Conservation (phyloP, 2,113 vertebrate genomes). For the Malurus melanocephalus region DNA sequence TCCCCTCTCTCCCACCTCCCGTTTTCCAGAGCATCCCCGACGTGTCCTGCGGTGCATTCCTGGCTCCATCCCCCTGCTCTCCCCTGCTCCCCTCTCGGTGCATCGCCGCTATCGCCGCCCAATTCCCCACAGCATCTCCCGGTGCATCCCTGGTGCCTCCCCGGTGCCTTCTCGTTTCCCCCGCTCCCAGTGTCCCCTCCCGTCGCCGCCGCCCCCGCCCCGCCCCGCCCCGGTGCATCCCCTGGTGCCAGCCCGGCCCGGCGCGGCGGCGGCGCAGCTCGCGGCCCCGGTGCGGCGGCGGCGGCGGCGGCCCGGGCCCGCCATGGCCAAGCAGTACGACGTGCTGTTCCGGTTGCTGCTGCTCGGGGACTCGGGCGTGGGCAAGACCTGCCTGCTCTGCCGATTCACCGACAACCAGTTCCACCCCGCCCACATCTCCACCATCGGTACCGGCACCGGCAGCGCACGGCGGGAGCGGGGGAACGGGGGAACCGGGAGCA, state of each 20-base stretch:
- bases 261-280: neutral
- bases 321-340: conserved; percentile 92
- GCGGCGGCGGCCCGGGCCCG: conserved; percentile 13
- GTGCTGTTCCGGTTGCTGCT: conserved; percentile 86
- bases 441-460: conserved; percentile 81
- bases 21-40: neutral
- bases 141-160: neutral
- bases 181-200: neutral
- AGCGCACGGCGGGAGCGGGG: neutral
- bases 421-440: conserved; percentile 90
- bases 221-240: neutral
- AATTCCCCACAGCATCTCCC: neutral
- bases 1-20: neutral
- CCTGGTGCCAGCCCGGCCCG: neutral
- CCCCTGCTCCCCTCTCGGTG: neutral
- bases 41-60: neutral
- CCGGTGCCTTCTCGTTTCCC: neutral
- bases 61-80: neutral
- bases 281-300: neutral
- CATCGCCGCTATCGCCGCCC: neutral
- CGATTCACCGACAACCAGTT: conserved; percentile 91
- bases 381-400: conserved; percentile 91
- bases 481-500: neutral
- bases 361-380: conserved; percentile 90
- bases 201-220: too few species aligned